Evolutionary conservation across 2,113 vertebrate species (phyloP), one percentile per base, ranked within the genome.

Genomic region (Phalacrocorax brasilianus): DNA sequence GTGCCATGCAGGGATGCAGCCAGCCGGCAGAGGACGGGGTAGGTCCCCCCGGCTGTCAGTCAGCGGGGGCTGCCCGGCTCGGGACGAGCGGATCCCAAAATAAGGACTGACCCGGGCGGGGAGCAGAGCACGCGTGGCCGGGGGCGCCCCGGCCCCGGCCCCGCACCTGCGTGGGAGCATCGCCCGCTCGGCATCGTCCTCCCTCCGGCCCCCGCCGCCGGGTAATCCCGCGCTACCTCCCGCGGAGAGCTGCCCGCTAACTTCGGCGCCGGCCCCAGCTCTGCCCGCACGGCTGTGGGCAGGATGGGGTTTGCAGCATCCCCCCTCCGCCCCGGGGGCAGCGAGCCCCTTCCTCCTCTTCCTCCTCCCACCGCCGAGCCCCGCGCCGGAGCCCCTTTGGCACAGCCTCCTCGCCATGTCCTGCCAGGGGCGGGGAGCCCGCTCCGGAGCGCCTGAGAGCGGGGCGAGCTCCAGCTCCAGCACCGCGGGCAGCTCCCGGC

Each of bases 11-110:
- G 87, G 62, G 67, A 92, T 91, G 55, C 93, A 58, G 91, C 84
- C 84, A 72, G 72, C 94, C 91, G 27, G 96, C 58, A 93, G 91
- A 89, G 95, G 89, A 95, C 95, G 80, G 95, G 84, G 88, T 79
- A 91, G 92, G 61, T 89, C 38, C 55, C 87, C 67, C 27, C 44
- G 22, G 78, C 85, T 92, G 83, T 84, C 91, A 82, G 81, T 82
- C 92, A 70, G 62, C 1, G 62, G 70, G 70, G 53, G 52, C 75
- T 95, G 89, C 70, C 56, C 33, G 30, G 22, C 49, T 79, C 73
- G 85, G 93, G 77, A 74, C 74, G 50, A 88, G 78, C 85, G 75
- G 80, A 74, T 83, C 38, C 68, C 28, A 79, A 74, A 95, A 79
- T 90, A 82, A 85, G 73, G 80, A 45, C 30, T 70, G 45, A 40